These are phyloP conservation scores for Athalia cordata DNA, from an alignment of 2,888 invertebrate species.

Conservation along the genomic window DNA sequence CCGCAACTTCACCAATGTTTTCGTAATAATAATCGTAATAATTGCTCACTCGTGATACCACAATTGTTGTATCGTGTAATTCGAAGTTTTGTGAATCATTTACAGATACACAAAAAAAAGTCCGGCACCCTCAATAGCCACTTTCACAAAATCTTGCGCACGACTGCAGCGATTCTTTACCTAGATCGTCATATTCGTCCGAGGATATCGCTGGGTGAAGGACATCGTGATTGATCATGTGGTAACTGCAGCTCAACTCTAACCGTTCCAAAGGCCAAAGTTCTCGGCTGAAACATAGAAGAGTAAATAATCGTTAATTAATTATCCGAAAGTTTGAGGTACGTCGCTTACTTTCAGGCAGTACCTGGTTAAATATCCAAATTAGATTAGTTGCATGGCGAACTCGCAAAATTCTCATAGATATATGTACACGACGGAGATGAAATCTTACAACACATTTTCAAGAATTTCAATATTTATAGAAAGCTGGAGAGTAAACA, in stretches of 20 bases:
- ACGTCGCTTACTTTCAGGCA: too few species aligned
- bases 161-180: neutral
- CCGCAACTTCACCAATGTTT: neutral
- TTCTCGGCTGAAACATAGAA: constrained; percentile 44
- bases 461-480: constrained; percentile 26
- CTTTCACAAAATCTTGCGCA: constrained; percentile 38
- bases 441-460: constrained; percentile 1
- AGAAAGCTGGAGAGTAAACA: constrained; percentile 14
- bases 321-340: neutral
- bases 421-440: neutral
- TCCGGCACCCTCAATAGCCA: constrained; percentile 25
- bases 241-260: constrained; percentile 46
- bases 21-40: neutral
- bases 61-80: neutral
- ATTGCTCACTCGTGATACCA: neutral
- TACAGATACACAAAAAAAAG: constrained; percentile 10
- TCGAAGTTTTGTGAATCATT: neutral
- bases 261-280: constrained; percentile 43
- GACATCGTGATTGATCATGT: constrained; percentile 41
- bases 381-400: neutral
- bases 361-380: too few species aligned
- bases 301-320: neutral
- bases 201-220: constrained; percentile 42
- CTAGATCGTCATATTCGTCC: constrained; percentile 31
- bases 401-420: too few species aligned